phyloP scores from a whole-genome alignment of 2,888 invertebrate genomes.

The Coelopa pilipes region DNA sequence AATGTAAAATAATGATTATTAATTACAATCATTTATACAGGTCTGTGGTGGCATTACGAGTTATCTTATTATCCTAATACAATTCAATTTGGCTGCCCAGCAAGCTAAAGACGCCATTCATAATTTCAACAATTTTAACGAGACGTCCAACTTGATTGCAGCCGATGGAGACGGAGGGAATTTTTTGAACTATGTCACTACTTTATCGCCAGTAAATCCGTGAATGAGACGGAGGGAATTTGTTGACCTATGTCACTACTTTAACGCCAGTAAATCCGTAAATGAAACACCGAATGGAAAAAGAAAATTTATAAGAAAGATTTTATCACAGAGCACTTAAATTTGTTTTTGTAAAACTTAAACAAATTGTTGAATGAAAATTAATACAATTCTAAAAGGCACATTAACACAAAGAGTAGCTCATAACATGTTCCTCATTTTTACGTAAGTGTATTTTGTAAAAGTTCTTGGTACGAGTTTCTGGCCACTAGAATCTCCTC shows the following conservation, averaged over 20 bases:
- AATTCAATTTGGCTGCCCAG: constrained; percentile 66
- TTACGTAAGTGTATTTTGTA: neutral
- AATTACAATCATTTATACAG: constrained; percentile 42
- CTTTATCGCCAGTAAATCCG: neutral
- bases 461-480: constrained; percentile 39
- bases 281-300: neutral
- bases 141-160: constrained; percentile 21
- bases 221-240: neutral
- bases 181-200: constrained; percentile 12
- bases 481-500: constrained; percentile 49
- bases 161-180: constrained; percentile 1
- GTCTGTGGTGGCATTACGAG: constrained; percentile 65
- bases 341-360: too few species aligned
- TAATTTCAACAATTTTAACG: neutral
- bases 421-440: too few species aligned
- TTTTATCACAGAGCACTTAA: neutral
- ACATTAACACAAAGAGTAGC: too few species aligned
- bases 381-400: too few species aligned
- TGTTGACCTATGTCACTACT: neutral
- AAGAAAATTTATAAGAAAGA: neutral
- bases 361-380: too few species aligned
- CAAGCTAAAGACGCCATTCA: constrained; percentile 58
- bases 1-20: neutral
- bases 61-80: constrained; percentile 66
- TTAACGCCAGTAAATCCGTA: neutral